A percentile compares a stretch with the other conserved stretches of the same genome.
These are phyloP conservation scores for Pedionomus torquatus DNA, from an alignment of 2,113 vertebrate species.

Conservation along the genomic window DNA sequence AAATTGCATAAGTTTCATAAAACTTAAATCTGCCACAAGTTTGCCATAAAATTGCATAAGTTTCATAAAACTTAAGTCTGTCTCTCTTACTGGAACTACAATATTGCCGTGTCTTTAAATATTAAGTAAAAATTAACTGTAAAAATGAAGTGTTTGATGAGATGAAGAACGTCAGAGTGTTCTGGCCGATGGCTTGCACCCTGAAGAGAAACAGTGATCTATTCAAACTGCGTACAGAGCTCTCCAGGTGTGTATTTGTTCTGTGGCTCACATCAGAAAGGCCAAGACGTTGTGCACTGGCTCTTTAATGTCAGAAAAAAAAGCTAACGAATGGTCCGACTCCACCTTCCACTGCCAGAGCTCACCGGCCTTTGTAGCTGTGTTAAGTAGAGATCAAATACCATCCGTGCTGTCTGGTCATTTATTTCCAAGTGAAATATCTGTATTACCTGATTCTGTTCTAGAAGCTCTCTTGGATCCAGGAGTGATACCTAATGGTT, in stretches of 20 bases:
- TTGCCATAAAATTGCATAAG: rapidly evolving
- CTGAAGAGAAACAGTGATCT: not conserved
- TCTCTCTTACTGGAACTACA: not conserved
- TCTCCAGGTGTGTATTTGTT: not conserved
- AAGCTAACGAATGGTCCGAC: not conserved
- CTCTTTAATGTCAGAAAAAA: too few relatives aligned
- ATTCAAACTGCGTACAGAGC: not conserved
- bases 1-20: not conserved
- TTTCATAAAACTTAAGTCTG: not conserved
- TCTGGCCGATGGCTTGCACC: not conserved
- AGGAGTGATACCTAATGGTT: not conserved
- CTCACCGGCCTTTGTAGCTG: not conserved
- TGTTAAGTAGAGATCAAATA: not conserved
- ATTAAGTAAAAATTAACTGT: not conserved
- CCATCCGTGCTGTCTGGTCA: rapidly evolving
- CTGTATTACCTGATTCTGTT: not conserved
- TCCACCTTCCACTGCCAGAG: not conserved
- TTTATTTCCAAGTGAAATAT: not conserved
- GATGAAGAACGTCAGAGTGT: not conserved
- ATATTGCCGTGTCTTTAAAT: not conserved
- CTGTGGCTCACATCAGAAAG: not conserved
- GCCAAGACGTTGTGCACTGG: not conserved
- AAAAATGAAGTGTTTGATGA: not conserved
- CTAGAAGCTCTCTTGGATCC: not conserved
- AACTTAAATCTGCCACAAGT: not conserved